Evolutionary conservation across 2,113 vertebrate species (phyloP), one percentile per base, ranked within the genome.

Genomic region (Grammatotria lemairii): DNA sequence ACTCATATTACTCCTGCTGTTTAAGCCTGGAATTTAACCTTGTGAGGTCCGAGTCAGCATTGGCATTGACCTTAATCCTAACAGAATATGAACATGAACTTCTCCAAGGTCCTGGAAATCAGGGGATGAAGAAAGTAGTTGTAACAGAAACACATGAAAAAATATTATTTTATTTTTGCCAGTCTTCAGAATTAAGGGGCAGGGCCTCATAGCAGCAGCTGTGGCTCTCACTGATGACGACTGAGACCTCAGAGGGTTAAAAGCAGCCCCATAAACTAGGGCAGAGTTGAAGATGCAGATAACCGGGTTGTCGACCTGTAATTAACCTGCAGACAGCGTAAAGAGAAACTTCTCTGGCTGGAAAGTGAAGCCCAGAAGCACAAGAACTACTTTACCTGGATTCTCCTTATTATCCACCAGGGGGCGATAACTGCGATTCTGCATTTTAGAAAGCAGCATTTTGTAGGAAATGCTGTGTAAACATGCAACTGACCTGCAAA

Each of bases 31-130:
- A 68, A 26, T 7, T 2, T 3, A 45, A 70, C n/a, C 11, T 10
- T 12, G 70, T 78, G 42, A 49, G 26, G 70, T 31, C 65, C 8
- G 5, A 40, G 65, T 10, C 42, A 1, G 17, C 26, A 78, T 7
- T 8, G 14, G 0, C 5, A 0, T 5, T 19, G 40, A 28, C 40
- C 1, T 28, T 28, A 17, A 28, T 0, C 40, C 14, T 28, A 0
- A 47, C 0, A 13, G 2, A 12, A 31, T 31, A 5, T 28, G 38
- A 42, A 45, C 38, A 16, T 5, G 3, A 31, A 49, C 70, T 28
- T 28, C 70, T 47, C 40, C 14, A 11, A 73, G 9, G 70, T 5
- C 40, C 13, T 19, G 23, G 8, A 17, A 75, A 73, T 75, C 14
- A 28, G 23, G 38, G 4, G 21, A 45, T 10, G 26, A 2, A 47